These are phyloP conservation scores for Urechis unicinctus DNA, from an alignment of 2,888 invertebrate genomes.

Conservation along the genomic window DNA sequence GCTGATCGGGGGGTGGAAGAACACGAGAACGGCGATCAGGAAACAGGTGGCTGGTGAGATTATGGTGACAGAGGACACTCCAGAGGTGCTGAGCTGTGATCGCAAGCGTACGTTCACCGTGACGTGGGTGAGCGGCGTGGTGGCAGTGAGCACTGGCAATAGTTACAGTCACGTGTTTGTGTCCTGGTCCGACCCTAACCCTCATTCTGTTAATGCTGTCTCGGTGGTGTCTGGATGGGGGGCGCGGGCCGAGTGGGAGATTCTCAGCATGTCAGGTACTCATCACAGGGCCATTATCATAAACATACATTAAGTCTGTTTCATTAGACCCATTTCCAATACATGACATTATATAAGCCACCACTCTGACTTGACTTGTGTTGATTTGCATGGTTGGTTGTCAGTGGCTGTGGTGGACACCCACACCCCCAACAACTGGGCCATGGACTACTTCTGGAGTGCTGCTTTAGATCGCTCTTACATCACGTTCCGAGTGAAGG, in stretches of 20 bases:
- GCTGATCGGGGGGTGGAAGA: background rate
- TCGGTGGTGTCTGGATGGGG: constrained; percentile 6
- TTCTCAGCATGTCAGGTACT: background rate
- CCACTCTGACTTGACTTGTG: too few species aligned
- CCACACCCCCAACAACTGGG: constrained; percentile 5
- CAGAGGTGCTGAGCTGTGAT: constrained; percentile 3
- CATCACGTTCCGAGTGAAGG: constrained; percentile 7
- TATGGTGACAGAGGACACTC: constrained; percentile 1
- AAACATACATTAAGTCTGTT: background rate
- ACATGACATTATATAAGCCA: too few species aligned
- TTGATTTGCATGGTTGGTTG: too few species aligned
- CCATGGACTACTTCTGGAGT: constrained; percentile 1
- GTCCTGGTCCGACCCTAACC: background rate
- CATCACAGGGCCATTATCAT: background rate
- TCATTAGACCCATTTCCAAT: too few species aligned
- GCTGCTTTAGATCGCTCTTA: constrained; percentile 1
- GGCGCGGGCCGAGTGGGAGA: constrained; percentile 2
- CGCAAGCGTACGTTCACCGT: background rate
- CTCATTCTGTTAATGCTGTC: background rate
- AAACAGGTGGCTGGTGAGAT: background rate
- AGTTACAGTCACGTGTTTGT: background rate
- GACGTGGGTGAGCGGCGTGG: background rate
- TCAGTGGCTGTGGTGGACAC: background rate
- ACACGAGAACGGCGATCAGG: background rate
- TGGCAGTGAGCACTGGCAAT: background rate